Percentiles rank a stretch among this genome's conserved stretches.
These are phyloP conservation scores for Bombyx huttoni DNA, from an alignment of 2,888 invertebrate genomes.

Conservation along the genomic window DNA sequence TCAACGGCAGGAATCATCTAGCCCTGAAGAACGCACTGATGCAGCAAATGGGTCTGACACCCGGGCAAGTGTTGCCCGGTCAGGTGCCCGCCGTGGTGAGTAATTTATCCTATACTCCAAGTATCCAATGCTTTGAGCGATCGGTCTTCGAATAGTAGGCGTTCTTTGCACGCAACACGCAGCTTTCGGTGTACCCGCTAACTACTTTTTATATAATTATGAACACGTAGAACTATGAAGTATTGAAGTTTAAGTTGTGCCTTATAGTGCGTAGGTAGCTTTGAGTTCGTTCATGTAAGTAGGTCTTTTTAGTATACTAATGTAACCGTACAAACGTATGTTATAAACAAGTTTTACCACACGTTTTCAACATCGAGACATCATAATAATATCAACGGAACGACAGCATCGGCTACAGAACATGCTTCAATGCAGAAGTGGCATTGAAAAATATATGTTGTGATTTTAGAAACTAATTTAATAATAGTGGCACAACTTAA, in stretches of 20 bases:
- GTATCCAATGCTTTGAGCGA: constrained; percentile 49
- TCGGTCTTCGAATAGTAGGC: constrained; percentile 51
- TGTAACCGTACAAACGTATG: too few relatives aligned
- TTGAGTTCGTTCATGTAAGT: constrained; percentile 5
- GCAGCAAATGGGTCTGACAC: constrained; percentile 96
- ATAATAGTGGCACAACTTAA: constrained; percentile 51
- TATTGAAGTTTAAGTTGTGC: constrained; percentile 54
- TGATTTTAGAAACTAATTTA: not conserved
- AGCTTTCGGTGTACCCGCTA: constrained; percentile 67
- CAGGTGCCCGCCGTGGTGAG: constrained; percentile 95
- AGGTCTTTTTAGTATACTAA: not conserved
- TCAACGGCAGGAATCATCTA: constrained; percentile 99
- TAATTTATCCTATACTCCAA: constrained; percentile 20
- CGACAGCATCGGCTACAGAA: too few relatives aligned
- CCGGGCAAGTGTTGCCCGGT: constrained; percentile 93
- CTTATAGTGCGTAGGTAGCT: constrained; percentile 12
- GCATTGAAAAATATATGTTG: not conserved
- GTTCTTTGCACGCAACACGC: constrained; percentile 57
- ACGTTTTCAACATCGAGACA: too few relatives aligned
- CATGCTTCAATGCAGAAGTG: not conserved
- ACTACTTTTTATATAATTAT: constrained; percentile 33
- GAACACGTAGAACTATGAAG: constrained; percentile 40
- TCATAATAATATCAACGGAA: too few relatives aligned
- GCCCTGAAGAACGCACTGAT: constrained; percentile 98
- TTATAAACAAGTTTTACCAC: too few relatives aligned